Base-by-base conservation (phyloP, 2,888 invertebrate genomes). In the Lepidocyrtoides sp. region DNA sequence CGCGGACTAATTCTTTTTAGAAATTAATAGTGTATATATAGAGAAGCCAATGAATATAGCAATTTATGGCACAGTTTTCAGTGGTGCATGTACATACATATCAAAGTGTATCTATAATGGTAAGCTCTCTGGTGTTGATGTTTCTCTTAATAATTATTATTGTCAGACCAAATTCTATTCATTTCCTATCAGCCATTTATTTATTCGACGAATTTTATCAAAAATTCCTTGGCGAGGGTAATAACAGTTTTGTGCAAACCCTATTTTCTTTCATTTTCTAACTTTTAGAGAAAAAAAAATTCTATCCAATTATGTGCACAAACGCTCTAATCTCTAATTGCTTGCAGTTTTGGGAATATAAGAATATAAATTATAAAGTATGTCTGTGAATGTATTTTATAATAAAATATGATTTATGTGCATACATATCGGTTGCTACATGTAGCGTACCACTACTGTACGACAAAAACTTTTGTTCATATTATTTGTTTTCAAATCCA, bases 1-100 rank as follows among this genome's bases (percentile, higher is more conserved):
- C 82, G 20, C 66, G 41, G n/a, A 66, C 82, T 66, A 66, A 83
- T 83, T 83, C 66, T 60, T 72, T n/a, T 41, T 44, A 72, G 69
- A 20, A 72, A 41, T 72, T 36, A 72, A 72, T 44, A 29, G 41
- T n/a, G 69, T 41, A 72, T n/a, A 41, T 41, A 72, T 72, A 41
- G 36, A 44, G 41, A 23, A 41, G 69, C 41, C 69, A 72, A 44
- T 72, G 69, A 8, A n/a, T n/a, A n/a, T n/a, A 26, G 41, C 7
- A 60, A 77, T 77, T 77, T 51, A 48, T 77, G 51, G 57, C 17
- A 54, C 29, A 79, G n/a, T 48, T 44, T 69, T 69, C 12, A n/a
- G n/a, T 12, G 26, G 3, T 14, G 2, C 12, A 10, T 63, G 14
- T 26, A 63, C 10, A 20, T 72, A 63, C 1, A 10, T 36, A 29